Evolutionary conservation across 1,140 invertebrate species (phyloP), one percentile per base, ranked within the genome.

Genomic region (Tetramorium alpestre): DNA sequence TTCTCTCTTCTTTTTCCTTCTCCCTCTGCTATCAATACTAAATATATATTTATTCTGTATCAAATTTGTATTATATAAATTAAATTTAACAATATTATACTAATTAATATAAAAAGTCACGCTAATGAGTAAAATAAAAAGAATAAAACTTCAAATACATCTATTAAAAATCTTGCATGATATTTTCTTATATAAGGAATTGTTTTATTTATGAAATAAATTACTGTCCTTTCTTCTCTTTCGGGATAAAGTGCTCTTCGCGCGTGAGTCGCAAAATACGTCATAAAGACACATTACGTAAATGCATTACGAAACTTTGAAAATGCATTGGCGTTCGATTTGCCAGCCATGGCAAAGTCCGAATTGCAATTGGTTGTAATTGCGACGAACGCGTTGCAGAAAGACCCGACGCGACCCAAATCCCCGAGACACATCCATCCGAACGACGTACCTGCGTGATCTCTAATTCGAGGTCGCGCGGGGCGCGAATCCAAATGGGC

Each of bases 401-500:
- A 62, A 69, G 77, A 81, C 62, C 18, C 51, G 80, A 10, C 7
- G 33, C 44, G 65, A 51, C 51, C 72, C 18, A 60, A 70, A 76
- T 62, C 72, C 49, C 51, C 60, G 47, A 72, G 88, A 73, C 56
- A 62, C 80, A 84, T 84, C 69, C 54, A 62, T 60, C 80, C 80
- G 67, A 64, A 87, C 49, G 72, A 58, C 18, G 56, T 80, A 72
- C 76, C 65, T 84, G 89, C 89, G 89, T 89, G 89, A 90, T 90
- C 89, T 49, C 73, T 90, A 90, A 90, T 89, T 60, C 85, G 56
- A 85, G 89, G 76, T 87, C 89, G 78, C 69, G 56, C 70, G 73
- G 88, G 89, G 85, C 86, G 89, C 89, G 87, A 91, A 91, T 91
- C 87, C 89, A 90, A 91, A 91, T 90, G 89, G 85, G 76, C 69